Conservation (phyloP, 1,140 invertebrate species). For the Varroa destructor region DNA sequence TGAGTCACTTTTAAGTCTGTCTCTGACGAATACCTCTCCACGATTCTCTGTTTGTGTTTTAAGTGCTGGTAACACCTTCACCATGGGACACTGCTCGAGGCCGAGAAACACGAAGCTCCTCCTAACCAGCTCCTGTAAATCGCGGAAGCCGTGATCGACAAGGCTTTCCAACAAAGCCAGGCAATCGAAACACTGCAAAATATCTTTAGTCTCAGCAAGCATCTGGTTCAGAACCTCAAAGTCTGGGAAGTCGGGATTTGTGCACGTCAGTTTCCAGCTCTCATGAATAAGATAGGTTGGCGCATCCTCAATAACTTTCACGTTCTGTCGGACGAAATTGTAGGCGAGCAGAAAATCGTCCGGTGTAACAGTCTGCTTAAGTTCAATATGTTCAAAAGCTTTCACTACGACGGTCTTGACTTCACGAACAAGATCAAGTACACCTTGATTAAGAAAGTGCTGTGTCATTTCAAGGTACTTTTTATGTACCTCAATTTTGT, state of each 20-base stretch:
- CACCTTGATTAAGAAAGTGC: conserved; percentile 15
- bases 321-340: conserved; percentile 21
- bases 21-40: background rate
- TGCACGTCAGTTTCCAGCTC: background rate
- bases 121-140: background rate
- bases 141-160: conserved; percentile 4
- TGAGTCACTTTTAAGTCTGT: conserved; percentile 3
- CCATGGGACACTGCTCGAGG: background rate
- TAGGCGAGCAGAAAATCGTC: conserved; percentile 17
- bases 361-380: background rate
- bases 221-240: conserved; percentile 4
- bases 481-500: background rate
- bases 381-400: conserved; percentile 9
- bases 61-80: conserved; percentile 4
- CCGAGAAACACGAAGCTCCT: background rate
- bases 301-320: conserved; percentile 4
- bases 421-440: conserved; percentile 1
- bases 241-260: background rate
- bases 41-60: conserved; percentile 12
- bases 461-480: conserved; percentile 12
- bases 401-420: background rate
- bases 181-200: conserved; percentile 7
- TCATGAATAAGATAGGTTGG: conserved; percentile 4
- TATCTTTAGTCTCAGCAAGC: conserved; percentile 3
- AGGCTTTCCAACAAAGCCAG: background rate